phyloP scores from a whole-genome alignment of 2,797 vertebrate genomes.

The Lycodopsis pacificus region DNA sequence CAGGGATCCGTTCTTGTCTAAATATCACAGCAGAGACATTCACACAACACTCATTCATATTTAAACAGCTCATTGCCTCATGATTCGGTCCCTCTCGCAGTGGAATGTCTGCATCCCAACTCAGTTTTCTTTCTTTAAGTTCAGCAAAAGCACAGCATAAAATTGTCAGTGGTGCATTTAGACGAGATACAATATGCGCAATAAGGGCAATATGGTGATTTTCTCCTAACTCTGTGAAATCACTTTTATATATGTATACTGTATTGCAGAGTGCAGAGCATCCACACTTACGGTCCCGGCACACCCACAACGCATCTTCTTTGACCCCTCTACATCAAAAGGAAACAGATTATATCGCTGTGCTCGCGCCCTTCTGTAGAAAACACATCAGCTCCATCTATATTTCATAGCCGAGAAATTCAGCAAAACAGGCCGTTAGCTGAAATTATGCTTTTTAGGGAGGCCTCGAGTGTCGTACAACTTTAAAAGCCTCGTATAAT shows the following conservation, averaged over 20 bases:
- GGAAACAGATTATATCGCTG: slow-evolving; percentile 24
- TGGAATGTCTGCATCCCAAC: slow-evolving; percentile 37
- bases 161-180: slow-evolving; percentile 24
- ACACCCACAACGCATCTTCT: slow-evolving; percentile 37
- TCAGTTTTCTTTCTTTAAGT: slow-evolving; percentile 28
- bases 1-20: slow-evolving; percentile 54
- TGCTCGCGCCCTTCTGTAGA: slow-evolving; percentile 3
- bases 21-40: slow-evolving; percentile 61
- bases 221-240: slow-evolving; percentile 20
- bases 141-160: slow-evolving; percentile 47
- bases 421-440: slow-evolving; percentile 52
- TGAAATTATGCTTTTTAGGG: slow-evolving; percentile 46
- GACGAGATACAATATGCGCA: not conserved
- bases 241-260: slow-evolving; percentile 22
- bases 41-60: slow-evolving; percentile 72
- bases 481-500: slow-evolving; percentile 69
- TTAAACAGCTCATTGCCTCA: slow-evolving; percentile 64
- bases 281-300: slow-evolving; percentile 10
- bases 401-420: slow-evolving; percentile 61
- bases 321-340: slow-evolving; percentile 48
- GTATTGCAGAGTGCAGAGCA: not conserved
- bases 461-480: slow-evolving; percentile 43
- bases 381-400: slow-evolving; percentile 55
- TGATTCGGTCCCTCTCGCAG: slow-evolving; percentile 18
- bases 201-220: slow-evolving; percentile 17